Percentiles rank a stretch among this genome's conserved stretches.
phyloP scores from a whole-genome alignment of 2,797 vertebrate species.

The Takifugu rubripes region DNA sequence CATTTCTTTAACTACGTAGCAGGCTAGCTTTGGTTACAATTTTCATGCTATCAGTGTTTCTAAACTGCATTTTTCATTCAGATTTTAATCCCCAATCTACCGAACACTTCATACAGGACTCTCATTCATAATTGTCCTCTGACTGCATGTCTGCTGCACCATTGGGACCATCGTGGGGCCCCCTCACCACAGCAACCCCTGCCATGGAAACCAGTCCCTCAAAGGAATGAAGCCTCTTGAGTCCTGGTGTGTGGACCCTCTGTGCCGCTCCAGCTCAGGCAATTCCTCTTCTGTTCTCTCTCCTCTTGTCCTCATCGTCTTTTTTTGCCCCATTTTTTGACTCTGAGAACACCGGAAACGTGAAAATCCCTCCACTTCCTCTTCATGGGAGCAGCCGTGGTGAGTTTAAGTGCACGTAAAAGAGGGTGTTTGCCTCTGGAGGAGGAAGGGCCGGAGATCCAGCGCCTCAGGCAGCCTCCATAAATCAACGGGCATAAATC shows the following conservation, averaged over 20 bases:
- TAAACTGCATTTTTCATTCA: too few relatives aligned
- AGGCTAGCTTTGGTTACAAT: too few relatives aligned
- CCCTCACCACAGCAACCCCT: conserved; percentile 69
- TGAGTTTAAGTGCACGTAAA: not conserved
- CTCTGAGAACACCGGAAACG: too few relatives aligned
- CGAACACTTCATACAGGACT: not conserved
- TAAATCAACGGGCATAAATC: conserved; percentile 52
- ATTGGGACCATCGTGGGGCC: conserved; percentile 50
- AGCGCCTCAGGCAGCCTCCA: conserved; percentile 29
- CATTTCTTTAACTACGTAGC: too few relatives aligned
- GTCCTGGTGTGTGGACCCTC: conserved; percentile 34
- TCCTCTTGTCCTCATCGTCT: not conserved
- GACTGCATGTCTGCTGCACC: conserved; percentile 41
- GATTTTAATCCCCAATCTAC: too few relatives aligned
- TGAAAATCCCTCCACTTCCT: not conserved
- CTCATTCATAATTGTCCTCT: conserved; percentile 21
- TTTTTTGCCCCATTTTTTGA: not conserved
- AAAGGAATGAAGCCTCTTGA: conserved; percentile 61
- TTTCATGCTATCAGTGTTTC: not conserved
- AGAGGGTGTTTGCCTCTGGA: not conserved
- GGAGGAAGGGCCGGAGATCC: conserved; percentile 12
- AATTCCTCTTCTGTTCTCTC: not conserved
- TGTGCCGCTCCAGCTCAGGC: conserved; percentile 18
- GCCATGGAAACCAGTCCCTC: conserved; percentile 70
- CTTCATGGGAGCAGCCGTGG: not conserved